Evolutionary conservation across 2,888 invertebrate genomes (phyloP), one percentile per base, ranked within the genome.

Genomic region (Scelioninae gen. 1): DNA sequence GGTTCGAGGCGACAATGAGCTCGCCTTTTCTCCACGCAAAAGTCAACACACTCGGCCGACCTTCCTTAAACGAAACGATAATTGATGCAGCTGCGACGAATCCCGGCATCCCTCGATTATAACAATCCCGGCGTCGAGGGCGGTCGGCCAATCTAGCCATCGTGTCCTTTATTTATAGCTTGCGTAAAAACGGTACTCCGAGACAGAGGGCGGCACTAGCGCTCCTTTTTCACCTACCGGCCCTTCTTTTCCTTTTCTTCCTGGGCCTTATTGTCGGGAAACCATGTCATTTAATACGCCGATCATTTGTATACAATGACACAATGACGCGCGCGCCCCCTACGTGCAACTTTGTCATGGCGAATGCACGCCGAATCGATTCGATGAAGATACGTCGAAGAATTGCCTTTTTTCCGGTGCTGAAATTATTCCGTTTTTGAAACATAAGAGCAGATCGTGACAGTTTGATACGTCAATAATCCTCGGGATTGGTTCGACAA

Each of bases 11-110:
- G 77, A 76, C 68, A 76, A 76, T 55, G 63, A 74, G 62, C 60
- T 47, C 40, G 62, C 38, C 63, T 29, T 34, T 47, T 40, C 16
- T 60, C 16, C 34, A n/a, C 31, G 40, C 47, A 15, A 66, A 49
- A 76, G 68, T 76, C 76, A 66, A 60, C 69, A 77, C 69, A 63
- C 69, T 40, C 31, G 16, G 58, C 8, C 55, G 55, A 29, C 55
- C 40, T 55, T 56, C 63, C 56, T 65, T 58, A 71, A 65, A 56
- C 69, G 71, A 71, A 65, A 71, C 69, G 71, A 58, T 78, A 71
- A 78, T 78, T 78, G 78, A 71, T 51, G 78, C 78, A 78, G 78
- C 78, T 79, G 79, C 71, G 65, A 72, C 79, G 58, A 72, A 72
- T 62, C 51, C 75, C 49, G 1, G 38, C 60, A 32, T 32, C 55